These are phyloP conservation scores for Phocides pigmalion DNA, from an alignment of 1,140 invertebrate species.

Conservation along the genomic window DNA sequence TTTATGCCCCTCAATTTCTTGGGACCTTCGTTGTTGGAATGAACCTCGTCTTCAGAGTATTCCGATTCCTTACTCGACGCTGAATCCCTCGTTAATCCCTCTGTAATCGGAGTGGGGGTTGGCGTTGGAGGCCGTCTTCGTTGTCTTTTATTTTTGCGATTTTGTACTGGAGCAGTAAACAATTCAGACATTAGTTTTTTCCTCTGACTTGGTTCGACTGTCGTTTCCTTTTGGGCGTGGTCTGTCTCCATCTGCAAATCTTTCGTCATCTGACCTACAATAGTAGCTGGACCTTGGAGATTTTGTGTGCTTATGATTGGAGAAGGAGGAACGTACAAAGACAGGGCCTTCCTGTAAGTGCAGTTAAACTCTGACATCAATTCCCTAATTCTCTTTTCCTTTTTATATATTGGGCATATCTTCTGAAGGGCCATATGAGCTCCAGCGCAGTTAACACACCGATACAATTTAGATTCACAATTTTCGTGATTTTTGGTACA, in stretches of 20 bases:
- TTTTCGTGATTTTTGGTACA: constrained; percentile 37
- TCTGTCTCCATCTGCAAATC: neutral
- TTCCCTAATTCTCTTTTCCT: constrained; percentile 36
- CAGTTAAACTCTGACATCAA: constrained; percentile 42
- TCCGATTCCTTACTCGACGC: neutral
- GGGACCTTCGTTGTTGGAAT: neutral
- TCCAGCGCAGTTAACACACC: constrained; percentile 39
- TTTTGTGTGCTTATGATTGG: neutral
- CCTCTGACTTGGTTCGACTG: neutral
- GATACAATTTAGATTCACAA: constrained; percentile 32
- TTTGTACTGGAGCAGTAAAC: neutral
- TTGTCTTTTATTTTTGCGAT: constrained; percentile 12
- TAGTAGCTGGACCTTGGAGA: neutral
- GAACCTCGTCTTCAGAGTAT: constrained; percentile 3
- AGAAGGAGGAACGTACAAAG: constrained; percentile 24
- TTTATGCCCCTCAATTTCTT: neutral
- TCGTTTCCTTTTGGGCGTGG: neutral
- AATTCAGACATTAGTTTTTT: constrained; percentile 19
- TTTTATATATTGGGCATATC: constrained; percentile 36
- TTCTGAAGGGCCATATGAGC: constrained; percentile 38
- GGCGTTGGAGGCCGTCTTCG: neutral
- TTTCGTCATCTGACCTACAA: neutral
- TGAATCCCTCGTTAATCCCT: neutral
- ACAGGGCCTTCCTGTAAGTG: constrained; percentile 31
- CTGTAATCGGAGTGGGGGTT: neutral